A percentile compares a stretch with the other conserved stretches of the same genome.
phyloP scores from a whole-genome alignment of 1,140 invertebrate genomes.

The Campoletis sonorensis region DNA sequence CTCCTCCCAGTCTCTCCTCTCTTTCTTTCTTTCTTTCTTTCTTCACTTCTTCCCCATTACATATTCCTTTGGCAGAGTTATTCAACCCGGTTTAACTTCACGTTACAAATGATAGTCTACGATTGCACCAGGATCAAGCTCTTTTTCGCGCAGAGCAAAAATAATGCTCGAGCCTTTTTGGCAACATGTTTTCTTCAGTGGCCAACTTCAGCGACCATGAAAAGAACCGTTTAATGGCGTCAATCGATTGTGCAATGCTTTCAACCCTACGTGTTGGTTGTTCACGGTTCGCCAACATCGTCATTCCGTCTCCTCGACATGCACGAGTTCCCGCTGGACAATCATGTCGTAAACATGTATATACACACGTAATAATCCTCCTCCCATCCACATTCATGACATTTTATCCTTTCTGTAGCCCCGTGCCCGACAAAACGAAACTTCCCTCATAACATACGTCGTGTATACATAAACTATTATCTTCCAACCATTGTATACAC shows the following conservation, averaged over 20 bases:
- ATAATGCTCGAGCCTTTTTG: no score
- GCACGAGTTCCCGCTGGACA: not conserved
- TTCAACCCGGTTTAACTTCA: not conserved
- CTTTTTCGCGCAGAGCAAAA: no score
- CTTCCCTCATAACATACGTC: no score
- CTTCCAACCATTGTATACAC: not conserved
- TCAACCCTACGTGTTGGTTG: no score
- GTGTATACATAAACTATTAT: no score
- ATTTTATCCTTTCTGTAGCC: not conserved
- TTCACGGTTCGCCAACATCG: no score
- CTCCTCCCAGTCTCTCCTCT: not conserved
- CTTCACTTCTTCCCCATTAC: not conserved
- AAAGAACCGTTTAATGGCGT: no score
- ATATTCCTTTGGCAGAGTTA: not conserved
- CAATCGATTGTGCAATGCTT: no score
- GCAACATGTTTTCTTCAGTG: no score
- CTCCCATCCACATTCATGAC: constrained; percentile 27
- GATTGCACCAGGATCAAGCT: not conserved
- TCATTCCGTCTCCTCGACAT: no score
- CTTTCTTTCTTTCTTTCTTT: not conserved
- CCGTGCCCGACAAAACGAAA: not conserved
- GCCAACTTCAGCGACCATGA: no score
- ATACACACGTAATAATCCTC: not conserved
- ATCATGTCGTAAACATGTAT: not conserved
- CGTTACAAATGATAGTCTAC: not conserved